Percentiles rank a stretch among this genome's conserved stretches.
Evolutionary conservation across 2,888 invertebrate species (phyloP).

Genomic region (Ptilodon capucinus): DNA sequence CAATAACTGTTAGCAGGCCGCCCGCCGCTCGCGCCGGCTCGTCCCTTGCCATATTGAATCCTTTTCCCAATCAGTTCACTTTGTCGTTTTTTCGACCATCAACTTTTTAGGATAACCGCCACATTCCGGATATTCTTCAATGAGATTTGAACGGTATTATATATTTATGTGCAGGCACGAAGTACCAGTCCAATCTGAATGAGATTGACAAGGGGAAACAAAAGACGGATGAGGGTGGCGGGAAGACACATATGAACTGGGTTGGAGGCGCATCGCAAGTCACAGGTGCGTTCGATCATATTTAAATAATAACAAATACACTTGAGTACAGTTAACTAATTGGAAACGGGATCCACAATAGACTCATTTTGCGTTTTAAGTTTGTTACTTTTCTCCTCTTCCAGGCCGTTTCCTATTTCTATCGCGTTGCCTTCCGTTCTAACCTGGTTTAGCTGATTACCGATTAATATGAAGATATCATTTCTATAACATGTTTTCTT

Average conservation of each 20-base stretch:
- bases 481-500: too few species aligned
- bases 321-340: neutral
- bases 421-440: too few species aligned
- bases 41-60: conserved; percentile 73
- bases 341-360: too few species aligned
- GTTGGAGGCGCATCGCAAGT: conserved; percentile 76
- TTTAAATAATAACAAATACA: neutral
- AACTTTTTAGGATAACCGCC: conserved; percentile 20
- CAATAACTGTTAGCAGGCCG: conserved; percentile 75
- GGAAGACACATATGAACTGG: conserved; percentile 81
- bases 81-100: conserved; percentile 34
- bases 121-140: conserved; percentile 16
- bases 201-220: conserved; percentile 92
- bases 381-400: too few species aligned
- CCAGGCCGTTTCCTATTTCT: too few species aligned
- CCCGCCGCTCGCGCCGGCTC: conserved; percentile 43
- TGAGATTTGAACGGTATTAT: conserved; percentile 23
- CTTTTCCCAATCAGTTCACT: conserved; percentile 66
- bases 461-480: too few species aligned
- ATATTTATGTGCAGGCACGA: conserved; percentile 81
- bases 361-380: too few species aligned
- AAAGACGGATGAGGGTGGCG: conserved; percentile 85
- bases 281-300: conserved; percentile 53
- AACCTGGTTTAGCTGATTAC: too few species aligned
- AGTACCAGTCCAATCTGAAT: conserved; percentile 89